Evolutionary conservation across 2,113 vertebrate species (phyloP), one percentile per base, ranked within the genome.

Genomic region (Atrichornis clamosus): DNA sequence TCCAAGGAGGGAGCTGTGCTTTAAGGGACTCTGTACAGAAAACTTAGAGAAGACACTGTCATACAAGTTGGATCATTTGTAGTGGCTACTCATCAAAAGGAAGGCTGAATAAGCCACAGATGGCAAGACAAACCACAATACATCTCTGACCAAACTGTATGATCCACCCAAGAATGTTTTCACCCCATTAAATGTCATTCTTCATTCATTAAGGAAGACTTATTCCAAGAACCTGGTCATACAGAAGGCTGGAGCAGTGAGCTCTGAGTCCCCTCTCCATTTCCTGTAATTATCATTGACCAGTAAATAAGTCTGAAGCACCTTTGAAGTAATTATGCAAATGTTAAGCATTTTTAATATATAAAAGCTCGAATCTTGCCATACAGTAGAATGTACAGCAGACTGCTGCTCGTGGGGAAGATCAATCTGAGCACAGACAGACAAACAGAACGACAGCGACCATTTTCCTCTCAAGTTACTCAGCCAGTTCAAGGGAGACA

Each of bases 1-100:
- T 82, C 78, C 1, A 8, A 91, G 75, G 6, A 63, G 30, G 63
- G 78, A 86, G 6, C 37, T 77, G n/a, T 15, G 79, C 60, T 86
- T 58, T 32, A 35, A 90, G 72, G 46, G 90, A 84, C 69, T 89
- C 83, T 78, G 94, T 78, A 41, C 15, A 79, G 28, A 41, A 39
- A 91, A 58, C 67, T 85, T 24, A 52, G 70, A 91, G 80, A 84
- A 84, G 63, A 83, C 59, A 44, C 17, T 77, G 63, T 84, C 84
- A 81, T 19, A 64, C 72, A 93, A 64, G 90, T 32, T 15, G 65
- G 27, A 56, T 68, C 35, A 77, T 77, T 86, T 94, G 86, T 67
- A 77, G 92, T 30, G 68, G 67, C 68, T 81, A 50, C 59, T 96
- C 87, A 94, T 92, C 87, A 70, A 96, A 94, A 91, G 82, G 55